These are phyloP conservation scores for Leucophora obtusa DNA, from an alignment of 2,888 invertebrate genomes.

Conservation along the genomic window DNA sequence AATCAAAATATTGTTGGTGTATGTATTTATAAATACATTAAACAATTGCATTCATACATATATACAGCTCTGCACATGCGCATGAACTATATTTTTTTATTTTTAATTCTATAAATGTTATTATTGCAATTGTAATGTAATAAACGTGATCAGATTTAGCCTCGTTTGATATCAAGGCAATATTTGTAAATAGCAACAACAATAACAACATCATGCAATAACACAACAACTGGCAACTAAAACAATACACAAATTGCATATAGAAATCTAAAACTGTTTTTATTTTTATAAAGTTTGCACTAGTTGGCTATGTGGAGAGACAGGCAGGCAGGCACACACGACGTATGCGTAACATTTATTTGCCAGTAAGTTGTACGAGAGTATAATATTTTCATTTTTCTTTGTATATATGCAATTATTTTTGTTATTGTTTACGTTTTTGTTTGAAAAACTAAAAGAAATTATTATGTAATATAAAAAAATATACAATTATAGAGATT, in stretches of 20 bases:
- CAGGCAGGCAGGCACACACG: background rate
- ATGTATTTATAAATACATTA: too few species aligned
- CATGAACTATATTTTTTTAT: conserved; percentile 31
- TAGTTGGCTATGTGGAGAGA: background rate
- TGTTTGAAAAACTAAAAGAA: conserved; percentile 12
- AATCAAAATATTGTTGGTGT: too few species aligned
- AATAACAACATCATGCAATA: conserved; percentile 11
- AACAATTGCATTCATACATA: too few species aligned
- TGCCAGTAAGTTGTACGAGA: background rate
- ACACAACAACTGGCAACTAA: background rate
- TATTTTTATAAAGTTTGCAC: background rate
- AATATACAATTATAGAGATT: background rate
- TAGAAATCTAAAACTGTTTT: background rate
- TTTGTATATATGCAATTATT: background rate
- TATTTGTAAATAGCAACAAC: conserved; percentile 12
- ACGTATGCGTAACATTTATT: conserved; percentile 24
- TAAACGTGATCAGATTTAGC: conserved; percentile 57
- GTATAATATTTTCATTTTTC: background rate
- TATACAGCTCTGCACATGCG: conserved; percentile 11
- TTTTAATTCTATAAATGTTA: conserved; percentile 12
- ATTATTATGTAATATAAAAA: conserved; percentile 34
- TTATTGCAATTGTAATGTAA: conserved; percentile 39
- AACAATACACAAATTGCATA: background rate
- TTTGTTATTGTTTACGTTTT: background rate
- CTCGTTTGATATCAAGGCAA: conserved; percentile 61